phyloP scores from a whole-genome alignment of 2,888 invertebrate species.

The Caradrina clavipalpis region DNA sequence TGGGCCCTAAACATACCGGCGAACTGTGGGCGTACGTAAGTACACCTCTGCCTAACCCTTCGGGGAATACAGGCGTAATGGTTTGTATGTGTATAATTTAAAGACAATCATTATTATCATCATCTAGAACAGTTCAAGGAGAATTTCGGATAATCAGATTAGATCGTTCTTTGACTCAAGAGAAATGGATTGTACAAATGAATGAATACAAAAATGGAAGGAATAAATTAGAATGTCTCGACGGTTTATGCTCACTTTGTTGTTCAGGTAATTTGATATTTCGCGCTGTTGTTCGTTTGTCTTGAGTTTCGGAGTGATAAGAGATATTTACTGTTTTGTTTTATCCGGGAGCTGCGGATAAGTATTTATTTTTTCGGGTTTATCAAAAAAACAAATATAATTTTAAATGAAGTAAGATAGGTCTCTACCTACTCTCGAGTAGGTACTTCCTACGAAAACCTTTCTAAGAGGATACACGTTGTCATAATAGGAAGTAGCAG shows the following conservation, averaged over 20 bases:
- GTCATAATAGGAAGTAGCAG: too few species aligned
- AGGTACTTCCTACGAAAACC: too few species aligned
- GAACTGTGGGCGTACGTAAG: too few species aligned
- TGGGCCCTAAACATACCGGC: too few species aligned
- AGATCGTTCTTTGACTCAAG: conserved; percentile 10
- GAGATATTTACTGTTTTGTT: conserved; percentile 1
- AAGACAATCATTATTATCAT: neutral
- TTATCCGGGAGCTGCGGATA: neutral
- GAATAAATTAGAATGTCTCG: conserved; percentile 25
- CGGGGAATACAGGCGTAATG: too few species aligned
- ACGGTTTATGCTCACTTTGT: neutral
- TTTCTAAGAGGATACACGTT: too few species aligned
- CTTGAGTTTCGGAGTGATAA: conserved; percentile 1
- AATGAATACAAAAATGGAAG: conserved; percentile 12
- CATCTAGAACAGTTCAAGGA: conserved; percentile 15
- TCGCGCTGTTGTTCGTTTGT: conserved; percentile 8
- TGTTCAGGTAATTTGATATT: conserved; percentile 24
- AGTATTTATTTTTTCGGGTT: neutral
- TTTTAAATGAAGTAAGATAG: too few species aligned
- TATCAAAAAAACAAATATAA: too few species aligned
- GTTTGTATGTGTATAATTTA: too few species aligned
- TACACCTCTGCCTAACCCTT: too few species aligned
- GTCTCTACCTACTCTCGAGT: too few species aligned
- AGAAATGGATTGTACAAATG: conserved; percentile 28
- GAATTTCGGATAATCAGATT: conserved; percentile 7